Evolutionary conservation across 1,140 invertebrate species (phyloP), one percentile per base, ranked within the genome.

Genomic region (Pissodes strobi): DNA sequence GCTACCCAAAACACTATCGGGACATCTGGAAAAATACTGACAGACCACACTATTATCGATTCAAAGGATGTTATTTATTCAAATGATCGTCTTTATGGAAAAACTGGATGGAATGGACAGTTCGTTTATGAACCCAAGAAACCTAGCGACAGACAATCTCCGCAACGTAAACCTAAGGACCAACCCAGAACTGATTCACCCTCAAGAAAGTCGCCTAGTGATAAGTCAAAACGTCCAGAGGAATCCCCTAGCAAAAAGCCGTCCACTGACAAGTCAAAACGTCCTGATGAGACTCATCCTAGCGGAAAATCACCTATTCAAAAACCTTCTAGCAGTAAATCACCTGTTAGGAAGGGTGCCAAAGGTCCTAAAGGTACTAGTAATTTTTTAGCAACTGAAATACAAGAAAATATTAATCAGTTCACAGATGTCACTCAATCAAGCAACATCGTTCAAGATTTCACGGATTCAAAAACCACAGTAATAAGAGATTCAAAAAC

Each of bases 41-140:
- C 69, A 58, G 71, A 74, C 64, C 61, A 67, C 25, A 72, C 59
- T 19, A 41, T 51, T 17, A 46, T 65, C 2, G 72, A 72, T 52
- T 66, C 66, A 10, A 75, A 56, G 10, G 75, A 76, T 63, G 25
- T 74, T 22, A 66, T 76, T n/a, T 76, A 74, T 68, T 76, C 74
- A 13, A 74, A 75, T 59, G 72, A 76, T 43, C 56, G 75, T 15
- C 65, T 58, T 30, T 73, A 73, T 55, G 73, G 72, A 19, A 70
- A 74, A 63, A 72, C 69, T 37, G 71, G 69, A 15, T 75, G 74
- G 74, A 74, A 75, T 64, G 73, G 73, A 12, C 62, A 76, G 55
- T 76, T 74, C 39, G 49, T 45, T 8, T 69, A 71, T 30, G 19
- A 68, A 22, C 22, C 46, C 1, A 38, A 45, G 19, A 45, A 45